A percentile compares a stretch with the other conserved stretches of the same genome.
phyloP scores from a whole-genome alignment of 2,113 vertebrate species.

The Lipophrys pholis region DNA sequence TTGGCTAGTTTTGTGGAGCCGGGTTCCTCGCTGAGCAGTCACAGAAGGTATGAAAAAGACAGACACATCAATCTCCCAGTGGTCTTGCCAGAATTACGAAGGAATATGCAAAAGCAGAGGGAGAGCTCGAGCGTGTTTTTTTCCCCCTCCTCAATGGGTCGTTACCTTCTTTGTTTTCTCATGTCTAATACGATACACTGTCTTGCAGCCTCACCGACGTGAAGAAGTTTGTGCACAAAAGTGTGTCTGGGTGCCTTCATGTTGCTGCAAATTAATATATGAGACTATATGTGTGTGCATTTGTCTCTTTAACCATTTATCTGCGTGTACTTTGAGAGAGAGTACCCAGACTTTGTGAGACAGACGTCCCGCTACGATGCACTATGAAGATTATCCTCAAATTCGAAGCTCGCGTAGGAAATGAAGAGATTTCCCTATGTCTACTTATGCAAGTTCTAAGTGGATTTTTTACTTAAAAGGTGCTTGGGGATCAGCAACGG shows the following conservation, averaged over 20 bases:
- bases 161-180: constrained; percentile 67
- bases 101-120: constrained; percentile 55
- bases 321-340: constrained; percentile 46
- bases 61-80: constrained; percentile 75
- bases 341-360: constrained; percentile 14
- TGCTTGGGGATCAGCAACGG: constrained; percentile 51
- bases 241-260: constrained; percentile 9
- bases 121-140: constrained; percentile 21
- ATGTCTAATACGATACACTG: constrained; percentile 56
- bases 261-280: constrained; percentile 18
- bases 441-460: constrained; percentile 54
- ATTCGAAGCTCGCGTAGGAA: constrained; percentile 56
- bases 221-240: constrained; percentile 8
- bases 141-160: constrained; percentile 58
- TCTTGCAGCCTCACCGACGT: constrained; percentile 51
- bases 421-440: constrained; percentile 45
- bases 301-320: constrained; percentile 34
- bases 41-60: constrained; percentile 73
- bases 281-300: constrained; percentile 4
- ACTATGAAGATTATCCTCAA: constrained; percentile 65
- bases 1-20: constrained; percentile 61
- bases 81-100: constrained; percentile 65
- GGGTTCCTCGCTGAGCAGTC: constrained; percentile 68
- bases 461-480: constrained; percentile 69
- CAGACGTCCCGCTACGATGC: constrained; percentile 22